phyloP scores from a whole-genome alignment of 2,888 invertebrate species.

The Plebejus melissa region DNA sequence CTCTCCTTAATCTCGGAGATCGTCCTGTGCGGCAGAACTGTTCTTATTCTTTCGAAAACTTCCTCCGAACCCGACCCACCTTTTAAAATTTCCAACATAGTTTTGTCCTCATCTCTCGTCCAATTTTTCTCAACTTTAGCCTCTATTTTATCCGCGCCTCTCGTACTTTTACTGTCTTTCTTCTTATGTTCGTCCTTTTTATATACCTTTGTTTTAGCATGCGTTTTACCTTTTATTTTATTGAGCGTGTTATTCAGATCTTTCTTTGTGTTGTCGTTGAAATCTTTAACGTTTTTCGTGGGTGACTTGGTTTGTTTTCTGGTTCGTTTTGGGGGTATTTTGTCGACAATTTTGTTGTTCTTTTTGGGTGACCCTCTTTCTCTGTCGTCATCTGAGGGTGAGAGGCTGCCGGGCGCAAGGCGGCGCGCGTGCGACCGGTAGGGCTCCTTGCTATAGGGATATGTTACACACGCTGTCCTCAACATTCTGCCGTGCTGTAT shows the following conservation, averaged over 20 bases:
- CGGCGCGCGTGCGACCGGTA: conserved; percentile 64
- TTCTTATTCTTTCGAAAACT: conserved; percentile 78
- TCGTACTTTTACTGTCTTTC: conserved; percentile 46
- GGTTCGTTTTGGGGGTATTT: conserved; percentile 57
- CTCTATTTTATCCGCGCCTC: conserved; percentile 42
- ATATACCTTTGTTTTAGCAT: conserved; percentile 45
- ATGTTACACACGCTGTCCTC: conserved; percentile 82
- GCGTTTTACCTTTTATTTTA: conserved; percentile 43
- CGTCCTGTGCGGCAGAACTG: conserved; percentile 76
- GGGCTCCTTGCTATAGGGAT: conserved; percentile 68
- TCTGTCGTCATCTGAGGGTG: conserved; percentile 61
- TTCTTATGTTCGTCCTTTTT: conserved; percentile 47
- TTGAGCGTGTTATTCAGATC: conserved; percentile 44
- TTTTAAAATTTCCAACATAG: conserved; percentile 87
- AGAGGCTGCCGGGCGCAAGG: conserved; percentile 54
- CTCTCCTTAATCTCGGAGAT: conserved; percentile 80
- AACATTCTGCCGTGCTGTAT: conserved; percentile 84
- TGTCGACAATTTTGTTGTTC: conserved; percentile 46
- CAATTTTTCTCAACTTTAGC: conserved; percentile 63
- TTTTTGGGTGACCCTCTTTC: conserved; percentile 60
- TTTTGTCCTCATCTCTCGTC: conserved; percentile 90
- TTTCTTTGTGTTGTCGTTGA: conserved; percentile 65
- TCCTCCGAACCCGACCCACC: conserved; percentile 82
- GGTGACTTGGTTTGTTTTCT: conserved; percentile 66
- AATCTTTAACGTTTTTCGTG: conserved; percentile 64